Percentiles rank a stretch among this genome's conserved stretches.
phyloP scores from a whole-genome alignment of 2,888 invertebrate genomes.

The Gortyna flavago region DNA sequence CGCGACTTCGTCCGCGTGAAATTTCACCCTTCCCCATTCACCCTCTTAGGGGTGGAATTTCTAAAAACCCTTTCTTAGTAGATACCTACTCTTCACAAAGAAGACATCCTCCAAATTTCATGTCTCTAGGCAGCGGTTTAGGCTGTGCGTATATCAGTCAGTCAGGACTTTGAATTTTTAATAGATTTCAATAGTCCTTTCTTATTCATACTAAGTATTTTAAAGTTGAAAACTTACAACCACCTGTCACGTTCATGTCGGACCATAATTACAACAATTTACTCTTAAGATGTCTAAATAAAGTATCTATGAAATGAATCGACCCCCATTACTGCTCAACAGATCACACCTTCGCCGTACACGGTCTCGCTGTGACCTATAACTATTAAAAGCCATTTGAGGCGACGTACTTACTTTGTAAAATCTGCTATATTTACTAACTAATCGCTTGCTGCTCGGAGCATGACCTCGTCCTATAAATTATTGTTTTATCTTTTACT shows the following conservation, averaged over 20 bases:
- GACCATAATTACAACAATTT: background rate
- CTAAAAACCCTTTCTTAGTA: no score
- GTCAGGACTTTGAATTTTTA: no score
- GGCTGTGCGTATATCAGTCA: no score
- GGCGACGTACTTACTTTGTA: slow-evolving; percentile 55
- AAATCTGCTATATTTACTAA: slow-evolving; percentile 59
- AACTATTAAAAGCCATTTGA: slow-evolving; percentile 46
- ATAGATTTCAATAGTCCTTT: no score
- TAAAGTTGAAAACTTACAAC: background rate
- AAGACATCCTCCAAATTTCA: no score
- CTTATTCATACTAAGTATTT: background rate
- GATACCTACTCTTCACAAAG: no score
- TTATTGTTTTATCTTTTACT: slow-evolving; percentile 67
- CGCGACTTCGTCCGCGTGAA: no score
- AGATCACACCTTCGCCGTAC: slow-evolving; percentile 38
- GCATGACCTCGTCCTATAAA: slow-evolving; percentile 65
- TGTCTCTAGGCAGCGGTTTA: no score
- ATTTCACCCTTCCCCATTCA: no score
- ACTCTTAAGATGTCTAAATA: slow-evolving; percentile 15
- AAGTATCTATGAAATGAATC: slow-evolving; percentile 13
- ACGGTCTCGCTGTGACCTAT: slow-evolving; percentile 46
- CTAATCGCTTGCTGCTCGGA: slow-evolving; percentile 58
- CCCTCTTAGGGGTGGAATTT: no score
- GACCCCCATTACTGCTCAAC: slow-evolving; percentile 6
- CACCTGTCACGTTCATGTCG: background rate